Conservation (phyloP, 1,140 invertebrate genomes). For the Stratiolaelaps scimitus region DNA sequence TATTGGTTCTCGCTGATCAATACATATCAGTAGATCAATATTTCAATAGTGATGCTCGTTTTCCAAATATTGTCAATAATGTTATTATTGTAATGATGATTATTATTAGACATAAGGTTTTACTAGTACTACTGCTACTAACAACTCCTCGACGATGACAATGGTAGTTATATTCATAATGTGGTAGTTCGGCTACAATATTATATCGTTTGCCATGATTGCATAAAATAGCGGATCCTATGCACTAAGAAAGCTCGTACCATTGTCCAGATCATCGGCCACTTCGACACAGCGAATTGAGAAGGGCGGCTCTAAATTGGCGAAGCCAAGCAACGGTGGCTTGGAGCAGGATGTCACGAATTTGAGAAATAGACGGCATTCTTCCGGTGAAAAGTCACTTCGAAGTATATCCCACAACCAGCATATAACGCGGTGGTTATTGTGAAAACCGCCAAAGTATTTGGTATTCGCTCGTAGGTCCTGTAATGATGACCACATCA, state of each 20-base stretch:
- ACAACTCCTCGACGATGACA: too few species aligned
- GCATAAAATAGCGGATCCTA: constrained; percentile 24
- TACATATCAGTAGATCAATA: too few species aligned
- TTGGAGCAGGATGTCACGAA: constrained; percentile 99
- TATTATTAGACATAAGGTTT: too few species aligned
- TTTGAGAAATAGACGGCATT: constrained; percentile 88
- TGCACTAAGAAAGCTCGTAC: constrained; percentile 36
- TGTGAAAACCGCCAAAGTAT: constrained; percentile 98
- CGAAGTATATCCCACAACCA: constrained; percentile 99
- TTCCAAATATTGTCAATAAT: too few species aligned
- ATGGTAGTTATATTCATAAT: too few species aligned
- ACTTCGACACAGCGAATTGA: constrained; percentile 98
- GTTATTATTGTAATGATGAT: too few species aligned
- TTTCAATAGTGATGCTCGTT: too few species aligned
- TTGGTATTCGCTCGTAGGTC: constrained; percentile 61
- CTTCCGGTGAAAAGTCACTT: constrained; percentile 82
- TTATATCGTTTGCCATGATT: constrained; percentile 15
- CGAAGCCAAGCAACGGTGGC: constrained; percentile 90
- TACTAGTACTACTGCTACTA: too few species aligned
- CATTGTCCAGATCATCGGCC: constrained; percentile 69
- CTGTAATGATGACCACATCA: too few species aligned
- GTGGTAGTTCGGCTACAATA: too few species aligned
- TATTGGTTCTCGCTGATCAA: background rate
- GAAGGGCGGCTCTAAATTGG: constrained; percentile 92
- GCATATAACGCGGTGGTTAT: constrained; percentile 88